Percentiles rank a stretch among this genome's conserved stretches.
Conservation (phyloP, 2,113 vertebrate species). For the Seriola rivoliana region DNA sequence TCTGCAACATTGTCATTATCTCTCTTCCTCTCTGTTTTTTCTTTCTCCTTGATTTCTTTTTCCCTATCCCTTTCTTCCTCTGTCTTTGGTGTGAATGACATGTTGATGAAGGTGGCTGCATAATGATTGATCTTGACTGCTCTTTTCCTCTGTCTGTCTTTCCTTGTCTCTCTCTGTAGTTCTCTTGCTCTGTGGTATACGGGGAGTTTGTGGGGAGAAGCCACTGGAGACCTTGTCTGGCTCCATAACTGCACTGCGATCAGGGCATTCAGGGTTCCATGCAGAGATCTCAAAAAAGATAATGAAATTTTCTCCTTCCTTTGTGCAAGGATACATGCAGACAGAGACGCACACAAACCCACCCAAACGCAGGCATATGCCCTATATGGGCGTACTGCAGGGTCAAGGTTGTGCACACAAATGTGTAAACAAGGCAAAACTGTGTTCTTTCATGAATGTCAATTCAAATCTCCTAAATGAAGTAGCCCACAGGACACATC, state of each 20-base stretch:
- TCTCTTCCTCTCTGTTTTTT: not conserved
- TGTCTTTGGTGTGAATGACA: constrained; percentile 22
- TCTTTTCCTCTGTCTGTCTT: not conserved
- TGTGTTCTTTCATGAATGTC: constrained; percentile 9
- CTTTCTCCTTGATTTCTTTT: not conserved
- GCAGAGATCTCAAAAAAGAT: constrained; percentile 50
- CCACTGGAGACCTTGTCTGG: constrained; percentile 43
- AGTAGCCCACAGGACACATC: constrained; percentile 49
- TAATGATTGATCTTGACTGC: constrained; percentile 9
- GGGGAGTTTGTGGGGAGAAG: constrained; percentile 17
- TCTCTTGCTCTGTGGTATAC: constrained; percentile 21
- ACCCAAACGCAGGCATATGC: not conserved
- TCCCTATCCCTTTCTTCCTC: not conserved
- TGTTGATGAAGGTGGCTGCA: not conserved
- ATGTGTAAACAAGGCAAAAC: constrained; percentile 14
- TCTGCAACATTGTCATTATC: constrained; percentile 6
- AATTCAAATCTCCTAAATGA: constrained; percentile 15
- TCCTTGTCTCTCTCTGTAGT: not conserved
- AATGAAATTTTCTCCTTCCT: constrained; percentile 35
- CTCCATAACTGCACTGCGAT: constrained; percentile 38
- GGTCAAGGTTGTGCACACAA: constrained; percentile 13
- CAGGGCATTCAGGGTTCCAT: constrained; percentile 12
- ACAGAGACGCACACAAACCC: not conserved
- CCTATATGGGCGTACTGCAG: not conserved
- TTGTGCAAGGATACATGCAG: not conserved